phyloP scores from a whole-genome alignment of 2,113 vertebrate species.

The Myotis davidii region DNA sequence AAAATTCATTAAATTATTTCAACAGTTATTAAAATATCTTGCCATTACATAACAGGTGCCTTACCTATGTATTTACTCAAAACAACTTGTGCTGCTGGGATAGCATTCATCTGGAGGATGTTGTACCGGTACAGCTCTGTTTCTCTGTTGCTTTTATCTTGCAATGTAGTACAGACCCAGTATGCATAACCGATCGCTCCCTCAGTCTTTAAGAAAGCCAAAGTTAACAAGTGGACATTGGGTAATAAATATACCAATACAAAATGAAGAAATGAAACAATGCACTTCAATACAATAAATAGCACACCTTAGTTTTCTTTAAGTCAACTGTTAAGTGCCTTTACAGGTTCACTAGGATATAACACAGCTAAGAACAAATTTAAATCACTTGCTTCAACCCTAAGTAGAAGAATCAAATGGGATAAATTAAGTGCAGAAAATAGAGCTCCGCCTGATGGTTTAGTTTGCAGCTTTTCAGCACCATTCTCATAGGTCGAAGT shows the following conservation, averaged over 20 bases:
- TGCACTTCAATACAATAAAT: neutral
- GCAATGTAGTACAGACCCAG: slow-evolving; percentile 95
- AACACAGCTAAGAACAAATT: neutral
- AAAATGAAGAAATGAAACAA: slow-evolving; percentile 46
- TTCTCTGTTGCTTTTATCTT: slow-evolving; percentile 94
- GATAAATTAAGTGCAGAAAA: neutral
- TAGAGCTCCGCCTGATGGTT: neutral
- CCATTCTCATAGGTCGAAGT: neutral
- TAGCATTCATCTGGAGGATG: slow-evolving; percentile 97
- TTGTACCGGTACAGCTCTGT: slow-evolving; percentile 94
- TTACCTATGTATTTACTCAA: slow-evolving; percentile 95
- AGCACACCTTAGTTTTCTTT: neutral
- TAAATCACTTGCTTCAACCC: neutral
- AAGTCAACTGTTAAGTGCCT: neutral
- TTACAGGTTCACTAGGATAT: neutral
- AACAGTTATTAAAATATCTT: neutral
- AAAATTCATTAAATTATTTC: slow-evolving; percentile 22
- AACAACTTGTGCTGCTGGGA: slow-evolving; percentile 93
- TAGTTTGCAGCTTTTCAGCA: neutral
- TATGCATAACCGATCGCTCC: slow-evolving; percentile 96
- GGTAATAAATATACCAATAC: slow-evolving; percentile 32
- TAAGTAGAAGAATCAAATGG: neutral
- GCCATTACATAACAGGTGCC: neutral
- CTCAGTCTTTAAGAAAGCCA: slow-evolving; percentile 88
- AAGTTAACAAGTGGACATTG: neutral